These are phyloP conservation scores for Philotrypesis tridentata DNA, from an alignment of 1,140 invertebrate genomes.

Conservation along the genomic window DNA sequence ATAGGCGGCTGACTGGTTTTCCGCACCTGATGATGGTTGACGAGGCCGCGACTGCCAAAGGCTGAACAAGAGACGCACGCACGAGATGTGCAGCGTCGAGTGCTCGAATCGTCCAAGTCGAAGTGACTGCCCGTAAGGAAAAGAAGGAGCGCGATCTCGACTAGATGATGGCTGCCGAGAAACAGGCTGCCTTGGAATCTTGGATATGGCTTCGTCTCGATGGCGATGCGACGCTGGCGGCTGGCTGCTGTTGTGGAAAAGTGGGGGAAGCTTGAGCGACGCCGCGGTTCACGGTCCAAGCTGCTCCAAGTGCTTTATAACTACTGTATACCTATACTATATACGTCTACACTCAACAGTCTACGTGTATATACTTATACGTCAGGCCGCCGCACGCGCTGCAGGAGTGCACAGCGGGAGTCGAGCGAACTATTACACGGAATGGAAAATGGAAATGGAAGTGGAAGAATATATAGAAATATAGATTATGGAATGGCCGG, in stretches of 20 bases:
- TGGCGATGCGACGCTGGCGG: too few species aligned
- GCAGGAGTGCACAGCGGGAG: too few species aligned
- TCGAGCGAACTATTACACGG: too few species aligned
- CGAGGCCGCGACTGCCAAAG: neutral
- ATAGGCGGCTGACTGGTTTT: too few species aligned
- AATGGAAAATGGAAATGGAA: neutral
- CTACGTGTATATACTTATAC: too few species aligned
- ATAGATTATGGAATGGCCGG: too few species aligned
- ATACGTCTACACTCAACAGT: too few species aligned
- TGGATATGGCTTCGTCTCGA: neutral
- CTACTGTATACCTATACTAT: too few species aligned
- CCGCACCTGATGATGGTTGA: neutral
- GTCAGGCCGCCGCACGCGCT: too few species aligned
- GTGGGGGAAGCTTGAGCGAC: neutral
- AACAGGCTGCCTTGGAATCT: neutral
- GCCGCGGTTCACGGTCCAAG: neutral
- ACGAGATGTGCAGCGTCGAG: neutral
- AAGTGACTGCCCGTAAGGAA: neutral
- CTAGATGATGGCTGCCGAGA: constrained; percentile 7
- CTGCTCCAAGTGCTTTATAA: too few species aligned
- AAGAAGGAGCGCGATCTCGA: neutral
- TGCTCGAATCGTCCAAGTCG: neutral
- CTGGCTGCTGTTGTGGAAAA: neutral
- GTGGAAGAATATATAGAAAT: too few species aligned
- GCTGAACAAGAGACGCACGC: neutral